phyloP scores from a whole-genome alignment of 2,113 vertebrate species.

The Malaclemys terrapin region DNA sequence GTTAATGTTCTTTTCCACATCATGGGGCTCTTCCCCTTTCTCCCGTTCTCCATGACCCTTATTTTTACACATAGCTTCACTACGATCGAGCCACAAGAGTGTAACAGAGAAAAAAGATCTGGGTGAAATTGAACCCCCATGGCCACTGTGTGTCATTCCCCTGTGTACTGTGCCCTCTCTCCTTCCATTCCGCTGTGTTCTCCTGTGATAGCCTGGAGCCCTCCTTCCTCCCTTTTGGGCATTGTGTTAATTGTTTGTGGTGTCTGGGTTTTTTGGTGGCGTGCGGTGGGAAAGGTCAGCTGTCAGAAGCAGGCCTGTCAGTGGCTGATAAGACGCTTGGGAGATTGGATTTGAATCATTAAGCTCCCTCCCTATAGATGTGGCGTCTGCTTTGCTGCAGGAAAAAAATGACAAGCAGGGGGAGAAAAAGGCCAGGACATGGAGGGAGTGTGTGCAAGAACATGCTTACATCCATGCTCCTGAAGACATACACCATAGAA shows the following conservation, averaged over 20 bases:
- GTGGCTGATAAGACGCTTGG: slow-evolving; percentile 72
- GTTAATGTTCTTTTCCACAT: not conserved
- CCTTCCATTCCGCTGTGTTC: not conserved
- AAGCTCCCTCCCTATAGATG: slow-evolving; percentile 62
- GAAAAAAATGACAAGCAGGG: not conserved
- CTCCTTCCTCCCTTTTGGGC: slow-evolving; percentile 40
- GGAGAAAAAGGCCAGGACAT: slow-evolving; percentile 20
- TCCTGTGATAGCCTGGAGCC: not conserved
- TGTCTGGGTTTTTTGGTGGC: slow-evolving; percentile 41
- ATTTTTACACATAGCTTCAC: slow-evolving; percentile 47
- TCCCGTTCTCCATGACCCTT: not conserved
- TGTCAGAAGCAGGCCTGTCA: slow-evolving; percentile 71
- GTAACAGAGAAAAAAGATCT: slow-evolving; percentile 27
- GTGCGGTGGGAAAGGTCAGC: slow-evolving; percentile 75
- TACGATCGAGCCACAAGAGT: not conserved
- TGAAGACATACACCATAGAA: not conserved
- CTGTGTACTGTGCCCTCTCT: slow-evolving; percentile 14
- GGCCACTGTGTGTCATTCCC: slow-evolving; percentile 8
- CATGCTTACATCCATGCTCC: not conserved
- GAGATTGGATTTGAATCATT: slow-evolving; percentile 73
- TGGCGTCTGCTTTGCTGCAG: slow-evolving; percentile 30
- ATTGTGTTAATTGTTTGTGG: slow-evolving; percentile 71
- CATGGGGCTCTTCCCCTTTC: not conserved
- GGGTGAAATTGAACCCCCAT: not conserved
- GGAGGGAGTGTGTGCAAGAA: slow-evolving; percentile 19